Evolutionary conservation across 2,888 invertebrate genomes (phyloP), one percentile per base, ranked within the genome.

Genomic region (Sericinus montela): DNA sequence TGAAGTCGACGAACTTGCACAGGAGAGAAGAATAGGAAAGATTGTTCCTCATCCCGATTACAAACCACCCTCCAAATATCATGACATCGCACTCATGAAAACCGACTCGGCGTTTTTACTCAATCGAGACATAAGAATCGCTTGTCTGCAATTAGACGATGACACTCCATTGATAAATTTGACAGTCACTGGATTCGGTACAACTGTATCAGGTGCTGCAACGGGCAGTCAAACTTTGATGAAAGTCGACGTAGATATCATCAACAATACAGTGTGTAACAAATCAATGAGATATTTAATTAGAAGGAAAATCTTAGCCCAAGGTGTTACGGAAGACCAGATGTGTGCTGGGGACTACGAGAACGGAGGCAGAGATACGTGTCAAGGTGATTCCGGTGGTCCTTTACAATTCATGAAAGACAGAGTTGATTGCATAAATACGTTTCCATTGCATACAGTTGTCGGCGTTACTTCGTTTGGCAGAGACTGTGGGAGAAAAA

Each of bases 51-150:
- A 93, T 70, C 92, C 92, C 0, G 68, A 79, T 1, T 93, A 91
- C 62, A 81, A 80, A 34, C 78, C 90, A 0, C 90, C 91, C 0
- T 85, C 90, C 0, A 89, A 89, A 58, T 89, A 86, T 42, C 89
- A 94, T 61, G 94, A 94, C 58, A 91, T 94, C 45, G 94, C 92
- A 0, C 65, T 94, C 8, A 80, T 94, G 56, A 88, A 81, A 64
- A 74, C 93, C 30, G 75, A 84, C 6, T 60, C 69, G 11, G 69
- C 80, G 0, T 91, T 92, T 8, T 60, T 72, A 1, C 75, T 92
- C 5, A 89, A 74, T 36, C 75, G 90, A 25, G 87, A 89, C 50
- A 89, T 93, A 14, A 76, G 91, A 52, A 93, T 93, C 0, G 91
- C 92, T 0, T 94, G 93, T 63, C 72, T 93, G 4, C 89, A 88